Conservation (phyloP, 1,140 invertebrate species). For the Drosophila ficusphila region DNA sequence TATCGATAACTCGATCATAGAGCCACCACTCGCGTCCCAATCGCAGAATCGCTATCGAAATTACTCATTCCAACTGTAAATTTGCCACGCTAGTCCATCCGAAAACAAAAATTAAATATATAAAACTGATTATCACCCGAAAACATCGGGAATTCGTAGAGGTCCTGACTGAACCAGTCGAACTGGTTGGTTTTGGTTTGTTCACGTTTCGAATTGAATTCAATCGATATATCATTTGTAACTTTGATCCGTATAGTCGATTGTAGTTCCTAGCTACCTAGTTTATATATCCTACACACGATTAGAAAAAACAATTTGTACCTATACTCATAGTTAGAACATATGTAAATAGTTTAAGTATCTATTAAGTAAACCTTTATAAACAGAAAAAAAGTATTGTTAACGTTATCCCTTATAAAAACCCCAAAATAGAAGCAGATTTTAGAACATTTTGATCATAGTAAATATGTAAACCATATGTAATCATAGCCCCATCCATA, state of each 20-base stretch:
- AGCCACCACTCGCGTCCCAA: slow-evolving; percentile 3
- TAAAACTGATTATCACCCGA: slow-evolving; percentile 12
- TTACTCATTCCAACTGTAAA: slow-evolving; percentile 40
- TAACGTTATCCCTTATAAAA: not conserved
- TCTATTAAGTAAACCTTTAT: slow-evolving; percentile 4
- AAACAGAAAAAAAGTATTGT: slow-evolving; percentile 4
- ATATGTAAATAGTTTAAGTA: slow-evolving; percentile 42
- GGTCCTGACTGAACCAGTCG: slow-evolving; percentile 10
- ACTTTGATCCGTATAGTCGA: slow-evolving; percentile 15
- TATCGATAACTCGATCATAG: slow-evolving; percentile 26
- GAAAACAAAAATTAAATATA: too few species aligned
- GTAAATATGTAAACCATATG: slow-evolving; percentile 9
- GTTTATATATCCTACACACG: slow-evolving; percentile 5
- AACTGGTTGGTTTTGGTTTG: slow-evolving; percentile 70
- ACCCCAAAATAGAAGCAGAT: slow-evolving; percentile 8
- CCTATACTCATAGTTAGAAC: slow-evolving; percentile 21
- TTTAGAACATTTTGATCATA: slow-evolving; percentile 25
- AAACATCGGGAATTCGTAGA: not conserved
- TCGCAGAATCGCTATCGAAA: slow-evolving; percentile 20
- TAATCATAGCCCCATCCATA: slow-evolving; percentile 8
- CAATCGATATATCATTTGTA: slow-evolving; percentile 44
- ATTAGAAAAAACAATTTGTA: slow-evolving; percentile 8
- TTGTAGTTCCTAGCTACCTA: slow-evolving; percentile 13
- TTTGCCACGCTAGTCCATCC: slow-evolving; percentile 34
- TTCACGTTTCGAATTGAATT: slow-evolving; percentile 69